Evolutionary conservation across 2,888 invertebrate species (phyloP).

Genomic region (Agrotis exclamationis): DNA sequence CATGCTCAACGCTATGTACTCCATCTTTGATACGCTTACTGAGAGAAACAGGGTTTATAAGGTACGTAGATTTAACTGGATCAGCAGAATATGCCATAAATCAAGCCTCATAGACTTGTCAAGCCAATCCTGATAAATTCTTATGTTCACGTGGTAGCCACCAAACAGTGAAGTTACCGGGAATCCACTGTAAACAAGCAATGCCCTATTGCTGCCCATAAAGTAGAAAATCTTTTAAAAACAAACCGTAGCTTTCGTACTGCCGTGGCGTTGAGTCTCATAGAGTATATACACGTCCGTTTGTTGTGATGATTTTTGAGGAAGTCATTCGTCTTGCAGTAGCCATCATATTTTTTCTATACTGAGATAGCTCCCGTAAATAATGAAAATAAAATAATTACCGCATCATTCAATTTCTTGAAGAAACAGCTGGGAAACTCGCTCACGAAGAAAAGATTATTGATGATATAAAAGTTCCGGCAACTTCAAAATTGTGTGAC

Average conservation of each 20-base stretch:
- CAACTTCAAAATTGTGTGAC: background rate
- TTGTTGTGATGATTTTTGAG: background rate
- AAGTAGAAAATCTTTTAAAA: too few relatives aligned
- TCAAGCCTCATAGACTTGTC: background rate
- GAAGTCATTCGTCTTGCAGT: too few relatives aligned
- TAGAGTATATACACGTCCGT: background rate
- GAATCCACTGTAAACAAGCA: background rate
- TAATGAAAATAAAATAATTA: too few relatives aligned
- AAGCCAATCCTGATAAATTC: too few relatives aligned
- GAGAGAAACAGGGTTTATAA: conserved; percentile 98
- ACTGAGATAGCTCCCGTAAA: background rate
- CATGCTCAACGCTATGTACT: conserved; percentile 99
- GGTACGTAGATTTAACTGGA: conserved; percentile 88
- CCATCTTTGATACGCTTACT: conserved; percentile 98
- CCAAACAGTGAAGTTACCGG: too few relatives aligned
- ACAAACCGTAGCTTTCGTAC: too few relatives aligned
- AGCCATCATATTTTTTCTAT: background rate
- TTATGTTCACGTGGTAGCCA: too few relatives aligned
- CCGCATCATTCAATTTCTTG: background rate
- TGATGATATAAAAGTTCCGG: background rate
- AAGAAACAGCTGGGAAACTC: background rate
- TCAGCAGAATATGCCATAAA: background rate
- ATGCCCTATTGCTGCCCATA: too few relatives aligned
- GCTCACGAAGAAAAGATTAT: background rate
- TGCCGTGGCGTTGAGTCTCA: too few relatives aligned